Evolutionary conservation across 2,888 invertebrate species (phyloP).

Genomic region (Athalia circularis): DNA sequence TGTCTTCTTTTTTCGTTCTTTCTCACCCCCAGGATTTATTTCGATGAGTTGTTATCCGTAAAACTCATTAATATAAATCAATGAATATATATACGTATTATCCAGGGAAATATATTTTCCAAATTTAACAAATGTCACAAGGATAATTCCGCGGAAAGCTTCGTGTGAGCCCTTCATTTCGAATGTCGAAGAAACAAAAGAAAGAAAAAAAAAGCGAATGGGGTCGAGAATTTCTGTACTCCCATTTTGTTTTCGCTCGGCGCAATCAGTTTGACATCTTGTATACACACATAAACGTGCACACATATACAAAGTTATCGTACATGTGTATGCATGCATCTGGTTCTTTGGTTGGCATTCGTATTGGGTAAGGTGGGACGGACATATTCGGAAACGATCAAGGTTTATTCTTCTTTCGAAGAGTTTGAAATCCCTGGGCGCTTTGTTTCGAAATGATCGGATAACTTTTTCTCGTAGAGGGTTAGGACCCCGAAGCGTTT

Average conservation of each 20-base stretch:
- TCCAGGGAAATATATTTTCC: no score
- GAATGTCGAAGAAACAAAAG: no score
- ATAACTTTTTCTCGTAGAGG: conserved; percentile 41
- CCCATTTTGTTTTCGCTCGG: neutral
- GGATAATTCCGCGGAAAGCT: no score
- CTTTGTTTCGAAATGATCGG: conserved; percentile 48
- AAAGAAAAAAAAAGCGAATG: no score
- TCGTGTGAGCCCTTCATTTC: no score
- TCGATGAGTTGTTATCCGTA: no score
- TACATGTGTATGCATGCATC: conserved; percentile 20
- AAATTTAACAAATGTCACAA: no score
- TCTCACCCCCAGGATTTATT: no score
- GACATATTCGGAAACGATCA: conserved; percentile 37
- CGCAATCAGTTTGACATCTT: conserved; percentile 17
- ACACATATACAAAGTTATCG: neutral
- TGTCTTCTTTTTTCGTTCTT: no score
- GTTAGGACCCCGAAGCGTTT: conserved; percentile 28
- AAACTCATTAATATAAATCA: no score
- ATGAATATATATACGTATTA: no score
- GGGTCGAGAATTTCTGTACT: no score
- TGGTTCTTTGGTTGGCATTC: neutral
- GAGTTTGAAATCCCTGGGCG: conserved; percentile 42
- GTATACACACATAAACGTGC: neutral
- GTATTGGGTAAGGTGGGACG: neutral
- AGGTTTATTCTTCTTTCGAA: conserved; percentile 41